Evolutionary conservation across 2,888 invertebrate species (phyloP), one percentile per base, ranked within the genome.

Genomic region (Oligia latruncula): DNA sequence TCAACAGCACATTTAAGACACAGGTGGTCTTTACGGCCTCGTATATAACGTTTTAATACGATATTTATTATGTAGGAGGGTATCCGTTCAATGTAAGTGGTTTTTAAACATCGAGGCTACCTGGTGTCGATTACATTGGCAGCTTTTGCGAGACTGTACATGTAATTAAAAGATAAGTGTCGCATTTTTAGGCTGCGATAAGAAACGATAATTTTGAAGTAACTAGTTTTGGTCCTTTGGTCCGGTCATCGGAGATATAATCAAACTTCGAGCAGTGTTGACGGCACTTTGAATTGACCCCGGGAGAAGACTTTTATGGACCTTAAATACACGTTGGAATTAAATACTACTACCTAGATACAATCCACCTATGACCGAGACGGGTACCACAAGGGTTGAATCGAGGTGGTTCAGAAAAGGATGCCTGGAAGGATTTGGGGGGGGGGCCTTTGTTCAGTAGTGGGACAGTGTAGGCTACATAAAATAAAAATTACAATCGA

Each of bases 11-110:
- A 40, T 77, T 75, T 77, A 86, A 88, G 83, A 85, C 81, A 58
- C 86, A 82, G 71, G 83, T 83, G 80, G 86, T 88, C 84, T 86
- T 86, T 80, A 86, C 62, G 73, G 49, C 55, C 77, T 43, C 73
- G 66, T 77, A 71, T 80, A 87, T 85, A 86, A 84, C 80, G 79
- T 87, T 86, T 85, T 85, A 72, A 80, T 87, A 87, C 35, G 78
- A 74, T 78, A 78, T 84, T 90, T 85, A 87, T 81, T 83, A 72
- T 71, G 64, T 76, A 78, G 62, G 13, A 67, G n/a, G 62, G 71
- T 76, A 68, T 74, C 71, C 74, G 35, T 71, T 78, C 74, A 73
- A 67, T 83, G 72, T 86, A 79, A 84, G 83, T 86, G 70, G 55
- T 78, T 82, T 86, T 75, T 82, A 86, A 86, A 84, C 52, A 66